These are phyloP conservation scores for Erebia palarica DNA, from an alignment of 2,888 invertebrate species.

Conservation along the genomic window DNA sequence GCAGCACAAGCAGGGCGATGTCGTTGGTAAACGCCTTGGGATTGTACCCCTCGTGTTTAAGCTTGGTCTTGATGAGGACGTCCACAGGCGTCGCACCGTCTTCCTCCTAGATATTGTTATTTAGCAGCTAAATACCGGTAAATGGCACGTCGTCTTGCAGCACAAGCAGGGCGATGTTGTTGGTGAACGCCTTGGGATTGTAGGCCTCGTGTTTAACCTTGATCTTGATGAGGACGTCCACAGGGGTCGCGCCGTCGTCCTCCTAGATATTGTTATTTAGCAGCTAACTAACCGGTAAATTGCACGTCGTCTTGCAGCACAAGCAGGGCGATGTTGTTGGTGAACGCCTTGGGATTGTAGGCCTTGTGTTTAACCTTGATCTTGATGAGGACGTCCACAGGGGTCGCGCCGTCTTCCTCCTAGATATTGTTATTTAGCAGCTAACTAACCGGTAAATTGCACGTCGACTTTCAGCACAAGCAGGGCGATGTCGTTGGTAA, in stretches of 20 bases:
- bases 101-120: constrained; percentile 60
- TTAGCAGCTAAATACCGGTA: constrained; percentile 62
- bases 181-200: constrained; percentile 82
- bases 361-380: no score
- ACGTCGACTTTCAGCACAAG: constrained; percentile 84
- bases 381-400: no score
- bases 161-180: constrained; percentile 90
- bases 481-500: constrained; percentile 90
- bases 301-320: no score
- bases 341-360: no score
- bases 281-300: no score
- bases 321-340: no score
- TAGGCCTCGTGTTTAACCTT: no score
- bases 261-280: no score
- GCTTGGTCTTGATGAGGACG: no score
- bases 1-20: constrained; percentile 88
- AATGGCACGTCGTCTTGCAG: constrained; percentile 82
- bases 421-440: neutral
- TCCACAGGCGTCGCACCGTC: constrained; percentile 75
- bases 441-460: constrained; percentile 78
- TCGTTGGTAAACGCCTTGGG: constrained; percentile 85
- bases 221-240: no score
- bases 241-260: no score
- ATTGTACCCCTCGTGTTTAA: no score
- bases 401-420: constrained; percentile 84